Evolutionary conservation across 1,140 invertebrate genomes (phyloP).

Genomic region (Anthonomus grandis): DNA sequence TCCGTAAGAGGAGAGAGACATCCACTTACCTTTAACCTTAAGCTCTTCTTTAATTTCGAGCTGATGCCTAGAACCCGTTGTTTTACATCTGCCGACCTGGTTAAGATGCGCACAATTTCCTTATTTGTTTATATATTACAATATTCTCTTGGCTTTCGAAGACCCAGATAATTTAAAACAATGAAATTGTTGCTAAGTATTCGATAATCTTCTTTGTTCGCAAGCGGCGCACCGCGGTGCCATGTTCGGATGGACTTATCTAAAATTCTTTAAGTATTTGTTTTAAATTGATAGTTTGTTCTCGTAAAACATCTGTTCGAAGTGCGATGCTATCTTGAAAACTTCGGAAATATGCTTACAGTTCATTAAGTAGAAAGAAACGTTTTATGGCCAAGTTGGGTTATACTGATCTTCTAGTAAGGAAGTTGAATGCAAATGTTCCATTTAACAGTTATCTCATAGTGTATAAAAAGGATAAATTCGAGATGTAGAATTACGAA

Average conservation of each 20-base stretch:
- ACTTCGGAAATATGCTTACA: no score
- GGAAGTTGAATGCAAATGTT: no score
- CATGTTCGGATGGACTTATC: slow-evolving; percentile 9
- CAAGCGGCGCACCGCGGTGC: slow-evolving; percentile 2
- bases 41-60: slow-evolving; percentile 11
- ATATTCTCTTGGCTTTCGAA: slow-evolving; percentile 24
- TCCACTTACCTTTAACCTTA: slow-evolving; percentile 25
- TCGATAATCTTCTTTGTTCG: slow-evolving; percentile 15
- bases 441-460: no score
- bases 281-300: slow-evolving; percentile 10
- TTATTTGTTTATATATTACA: slow-evolving; percentile 23
- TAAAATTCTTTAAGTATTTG: slow-evolving; percentile 11
- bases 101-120: slow-evolving; percentile 22
- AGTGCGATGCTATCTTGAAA: no score
- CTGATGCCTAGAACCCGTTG: slow-evolving; percentile 14
- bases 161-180: slow-evolving; percentile 25
- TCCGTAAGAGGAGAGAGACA: slow-evolving; percentile 12
- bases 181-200: slow-evolving; percentile 25
- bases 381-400: no score
- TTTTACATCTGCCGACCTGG: slow-evolving; percentile 25
- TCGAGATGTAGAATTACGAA: no score
- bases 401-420: no score
- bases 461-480: no score
- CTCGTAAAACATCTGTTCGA: slow-evolving; percentile 13
- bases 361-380: no score